Base-by-base conservation (phyloP, 2,888 invertebrate species). In the Esperia sulphurella region DNA sequence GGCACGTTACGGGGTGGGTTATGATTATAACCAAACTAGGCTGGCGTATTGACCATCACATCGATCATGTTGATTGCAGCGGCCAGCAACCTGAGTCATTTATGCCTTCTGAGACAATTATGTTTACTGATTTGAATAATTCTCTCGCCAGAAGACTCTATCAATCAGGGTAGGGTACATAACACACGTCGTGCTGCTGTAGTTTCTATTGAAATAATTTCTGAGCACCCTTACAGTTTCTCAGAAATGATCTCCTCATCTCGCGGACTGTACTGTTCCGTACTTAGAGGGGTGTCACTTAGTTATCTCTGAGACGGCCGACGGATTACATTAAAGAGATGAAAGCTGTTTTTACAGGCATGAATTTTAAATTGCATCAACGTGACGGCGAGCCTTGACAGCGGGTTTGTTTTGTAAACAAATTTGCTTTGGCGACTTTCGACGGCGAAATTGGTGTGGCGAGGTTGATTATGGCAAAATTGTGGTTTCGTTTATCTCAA, bases 301-400 rank as follows among this genome's bases (percentile, higher is more conserved):
- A 75, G 70, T 71, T 71, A 71, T 66, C 65, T 63, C 59, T 50
- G 54, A 61, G 61, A 59, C 61, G 53, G 39, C 54, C 58, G 65
- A 71, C 65, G 67, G 69, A 77, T 79, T 68, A 72, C 70, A 76
- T 44, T 79, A 81, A 62, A 67, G 69, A 73, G 78, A 80, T 80
- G 75, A 79, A 80, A 82, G 79, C 70, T 71, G 75, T 79, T 83
- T 80, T 79, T 75, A 75, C 71, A 75, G 71, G 68, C 75, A 71
- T 78, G 75, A 79, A 83, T 81, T 80, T 83, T 75, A 83, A 81
- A 83, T 81, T 79, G 68, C 68, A 60, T 76, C 70, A 68, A 63
- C 70, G 60, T 65, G 61, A 62, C 49, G 54, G 49, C 61, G 53
- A 55, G 57, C 45, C 50, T 44, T 29, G 41, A 14, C 21, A 21